phyloP scores from a whole-genome alignment of 2,113 vertebrate genomes.

The Passerina amoena region DNA sequence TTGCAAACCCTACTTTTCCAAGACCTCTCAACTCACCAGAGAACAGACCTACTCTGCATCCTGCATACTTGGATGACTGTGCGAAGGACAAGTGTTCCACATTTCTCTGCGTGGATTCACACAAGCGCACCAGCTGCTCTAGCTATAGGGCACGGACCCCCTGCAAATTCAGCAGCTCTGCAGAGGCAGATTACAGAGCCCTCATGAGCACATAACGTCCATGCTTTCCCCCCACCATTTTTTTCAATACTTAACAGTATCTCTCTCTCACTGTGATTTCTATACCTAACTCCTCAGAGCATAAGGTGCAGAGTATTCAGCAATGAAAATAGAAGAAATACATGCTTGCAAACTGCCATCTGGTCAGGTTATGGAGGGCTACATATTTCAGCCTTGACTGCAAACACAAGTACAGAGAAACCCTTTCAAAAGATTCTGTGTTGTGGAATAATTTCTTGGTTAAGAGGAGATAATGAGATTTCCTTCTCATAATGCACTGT shows the following conservation, averaged over 20 bases:
- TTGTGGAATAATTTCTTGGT: conserved; percentile 1
- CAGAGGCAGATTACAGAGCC: conserved; percentile 54
- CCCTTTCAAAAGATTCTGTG: conserved; percentile 19
- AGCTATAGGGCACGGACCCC: conserved; percentile 65
- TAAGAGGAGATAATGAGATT: background rate
- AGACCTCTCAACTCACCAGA: conserved; percentile 65
- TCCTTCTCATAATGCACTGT: background rate
- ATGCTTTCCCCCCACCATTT: background rate
- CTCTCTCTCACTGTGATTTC: conserved; percentile 34
- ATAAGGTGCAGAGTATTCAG: conserved; percentile 61
- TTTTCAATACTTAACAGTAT: conserved; percentile 28
- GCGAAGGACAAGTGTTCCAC: conserved; percentile 64
- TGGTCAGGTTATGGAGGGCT: conserved; percentile 64
- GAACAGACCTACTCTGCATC: conserved; percentile 65
- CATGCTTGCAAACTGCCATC: conserved; percentile 60
- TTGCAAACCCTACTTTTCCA: conserved; percentile 48
- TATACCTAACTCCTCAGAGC: conserved; percentile 53
- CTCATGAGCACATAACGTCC: conserved; percentile 33
- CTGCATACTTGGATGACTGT: conserved; percentile 66
- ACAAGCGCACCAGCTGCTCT: conserved; percentile 65
- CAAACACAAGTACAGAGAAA: conserved; percentile 29
- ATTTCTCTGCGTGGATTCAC: conserved; percentile 63
- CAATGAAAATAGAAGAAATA: conserved; percentile 62
- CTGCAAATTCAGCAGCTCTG: conserved; percentile 62
- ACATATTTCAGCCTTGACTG: conserved; percentile 64